Conservation (phyloP, 2,797 vertebrate species). For the Sebastes diploproa region DNA sequence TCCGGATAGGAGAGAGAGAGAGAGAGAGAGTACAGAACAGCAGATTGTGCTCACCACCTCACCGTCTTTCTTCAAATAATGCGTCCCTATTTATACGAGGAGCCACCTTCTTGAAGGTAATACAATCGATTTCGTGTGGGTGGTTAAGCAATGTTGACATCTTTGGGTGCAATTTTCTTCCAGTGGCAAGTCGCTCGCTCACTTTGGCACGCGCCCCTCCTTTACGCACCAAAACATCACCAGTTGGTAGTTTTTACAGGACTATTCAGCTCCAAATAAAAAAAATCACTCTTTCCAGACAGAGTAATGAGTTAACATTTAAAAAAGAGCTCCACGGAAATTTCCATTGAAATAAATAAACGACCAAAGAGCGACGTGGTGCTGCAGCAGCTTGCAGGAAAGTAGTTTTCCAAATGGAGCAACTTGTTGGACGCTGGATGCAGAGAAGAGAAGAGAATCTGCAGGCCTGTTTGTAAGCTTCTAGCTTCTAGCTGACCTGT, state of each 20-base stretch:
- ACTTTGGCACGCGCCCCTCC: constrained; percentile 83
- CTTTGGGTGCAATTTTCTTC: constrained; percentile 81
- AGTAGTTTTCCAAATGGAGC: constrained; percentile 43
- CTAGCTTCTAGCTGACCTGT: constrained; percentile 65
- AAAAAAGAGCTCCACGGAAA: neutral
- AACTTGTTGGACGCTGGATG: constrained; percentile 68
- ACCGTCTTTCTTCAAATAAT: constrained; percentile 78
- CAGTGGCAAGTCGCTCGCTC: constrained; percentile 75
- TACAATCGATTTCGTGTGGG: constrained; percentile 93
- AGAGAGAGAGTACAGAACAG: constrained; percentile 61
- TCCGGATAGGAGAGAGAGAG: constrained; percentile 35
- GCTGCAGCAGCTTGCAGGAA: constrained; percentile 15
- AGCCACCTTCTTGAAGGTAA: constrained; percentile 85
- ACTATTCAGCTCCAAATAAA: constrained; percentile 8
- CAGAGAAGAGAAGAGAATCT: constrained; percentile 49
- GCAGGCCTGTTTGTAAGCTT: constrained; percentile 54
- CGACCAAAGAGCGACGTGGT: neutral
- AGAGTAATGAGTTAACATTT: neutral
- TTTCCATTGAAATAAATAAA: constrained; percentile 17
- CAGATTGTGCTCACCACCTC: constrained; percentile 69
- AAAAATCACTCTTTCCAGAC: constrained; percentile 6
- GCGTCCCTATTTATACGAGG: constrained; percentile 88
- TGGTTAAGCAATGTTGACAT: constrained; percentile 88
- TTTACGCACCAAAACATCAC: constrained; percentile 72
- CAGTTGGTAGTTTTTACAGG: constrained; percentile 15